A percentile compares a stretch with the other conserved stretches of the same genome.
phyloP scores from a whole-genome alignment of 1,140 invertebrate genomes.

The Drosophila pandora region DNA sequence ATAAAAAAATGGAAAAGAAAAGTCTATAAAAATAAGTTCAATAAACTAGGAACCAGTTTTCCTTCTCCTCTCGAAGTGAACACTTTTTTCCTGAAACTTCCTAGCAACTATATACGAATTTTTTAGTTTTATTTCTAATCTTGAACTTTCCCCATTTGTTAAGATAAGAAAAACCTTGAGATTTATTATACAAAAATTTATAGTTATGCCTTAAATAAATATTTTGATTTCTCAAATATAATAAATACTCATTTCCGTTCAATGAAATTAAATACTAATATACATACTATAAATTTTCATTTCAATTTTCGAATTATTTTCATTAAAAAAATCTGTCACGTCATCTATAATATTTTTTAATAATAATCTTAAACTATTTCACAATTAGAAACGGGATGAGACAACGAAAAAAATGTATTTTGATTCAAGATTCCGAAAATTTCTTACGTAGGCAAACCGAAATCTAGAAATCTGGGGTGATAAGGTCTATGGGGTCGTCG shows the following conservation, averaged over 20 bases:
- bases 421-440: not conserved
- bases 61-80: not conserved
- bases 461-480: constrained; percentile 14
- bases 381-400: not conserved
- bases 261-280: not conserved
- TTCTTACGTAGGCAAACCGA: constrained; percentile 1
- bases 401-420: not conserved
- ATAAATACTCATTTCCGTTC: not conserved
- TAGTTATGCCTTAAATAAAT: not conserved
- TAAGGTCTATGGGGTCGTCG: constrained; percentile 11
- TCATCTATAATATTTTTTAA: not conserved
- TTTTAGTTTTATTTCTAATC: constrained; percentile 6
- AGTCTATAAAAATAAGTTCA: not conserved
- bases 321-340: not conserved
- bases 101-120: not conserved
- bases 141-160: constrained; percentile 14
- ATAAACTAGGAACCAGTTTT: not conserved
- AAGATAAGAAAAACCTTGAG: constrained; percentile 24
- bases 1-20: not conserved
- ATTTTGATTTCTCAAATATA: not conserved
- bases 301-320: not conserved
- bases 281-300: not conserved
- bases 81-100: not conserved
- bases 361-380: not conserved
- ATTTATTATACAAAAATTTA: not conserved